A percentile compares a stretch with the other conserved stretches of the same genome.
phyloP scores from a whole-genome alignment of 2,888 invertebrate species.

The Nemotelus pantherinus region DNA sequence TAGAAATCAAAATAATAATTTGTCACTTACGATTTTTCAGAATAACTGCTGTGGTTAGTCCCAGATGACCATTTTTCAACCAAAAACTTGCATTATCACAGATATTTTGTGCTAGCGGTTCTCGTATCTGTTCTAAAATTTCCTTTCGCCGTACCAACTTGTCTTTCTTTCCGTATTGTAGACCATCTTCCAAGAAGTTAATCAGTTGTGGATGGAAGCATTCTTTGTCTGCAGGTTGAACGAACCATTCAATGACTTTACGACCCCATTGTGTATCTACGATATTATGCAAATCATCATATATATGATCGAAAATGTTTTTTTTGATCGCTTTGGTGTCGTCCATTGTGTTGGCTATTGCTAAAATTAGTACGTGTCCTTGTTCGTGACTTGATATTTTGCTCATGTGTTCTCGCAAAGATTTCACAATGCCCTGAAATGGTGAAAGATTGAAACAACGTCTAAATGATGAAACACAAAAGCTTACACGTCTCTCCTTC shows the following conservation, averaged over 20 bases:
- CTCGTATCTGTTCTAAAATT: slow-evolving; percentile 73
- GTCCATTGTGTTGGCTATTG: slow-evolving; percentile 88
- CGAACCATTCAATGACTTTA: slow-evolving; percentile 86
- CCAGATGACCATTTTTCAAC: slow-evolving; percentile 74
- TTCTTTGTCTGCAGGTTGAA: slow-evolving; percentile 81
- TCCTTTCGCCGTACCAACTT: slow-evolving; percentile 73
- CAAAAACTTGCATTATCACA: slow-evolving; percentile 72
- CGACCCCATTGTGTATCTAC: slow-evolving; percentile 83
- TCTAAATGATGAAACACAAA: background rate
- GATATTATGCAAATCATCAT: slow-evolving; percentile 74
- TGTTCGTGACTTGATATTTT: slow-evolving; percentile 87
- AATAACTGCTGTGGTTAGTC: slow-evolving; percentile 76
- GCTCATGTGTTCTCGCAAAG: slow-evolving; percentile 83
- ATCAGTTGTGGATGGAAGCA: slow-evolving; percentile 86
- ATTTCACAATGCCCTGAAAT: slow-evolving; percentile 81
- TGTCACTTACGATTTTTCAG: slow-evolving; percentile 69
- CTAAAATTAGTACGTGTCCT: slow-evolving; percentile 83
- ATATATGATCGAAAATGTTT: slow-evolving; percentile 76
- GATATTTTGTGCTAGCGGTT: slow-evolving; percentile 69
- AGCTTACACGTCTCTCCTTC: slow-evolving; percentile 77
- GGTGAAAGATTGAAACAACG: slow-evolving; percentile 9
- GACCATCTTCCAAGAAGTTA: slow-evolving; percentile 77
- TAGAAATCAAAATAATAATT: slow-evolving; percentile 5
- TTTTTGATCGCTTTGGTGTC: slow-evolving; percentile 92
- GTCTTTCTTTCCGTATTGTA: slow-evolving; percentile 79